phyloP scores from a whole-genome alignment of 2,797 vertebrate species.

The Echiichthys vipera region DNA sequence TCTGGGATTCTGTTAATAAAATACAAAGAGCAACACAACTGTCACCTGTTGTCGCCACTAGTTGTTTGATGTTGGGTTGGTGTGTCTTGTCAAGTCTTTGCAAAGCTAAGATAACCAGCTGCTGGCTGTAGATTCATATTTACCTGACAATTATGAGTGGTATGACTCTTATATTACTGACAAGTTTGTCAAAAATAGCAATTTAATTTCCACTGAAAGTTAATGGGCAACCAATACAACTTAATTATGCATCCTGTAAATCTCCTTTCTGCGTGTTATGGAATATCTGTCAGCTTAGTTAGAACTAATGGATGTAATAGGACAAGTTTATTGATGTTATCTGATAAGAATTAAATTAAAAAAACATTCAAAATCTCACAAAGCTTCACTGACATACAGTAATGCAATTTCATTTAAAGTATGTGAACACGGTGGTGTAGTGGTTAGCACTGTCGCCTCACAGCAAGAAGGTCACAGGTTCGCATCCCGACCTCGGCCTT shows the following conservation, averaged over 20 bases:
- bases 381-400: not conserved
- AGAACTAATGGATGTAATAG: not conserved
- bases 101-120: not conserved
- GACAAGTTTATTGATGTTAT: not conserved
- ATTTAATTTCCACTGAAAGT: not conserved
- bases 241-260: not conserved
- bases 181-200: not conserved
- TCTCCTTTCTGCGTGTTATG: not conserved
- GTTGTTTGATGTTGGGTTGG: no score
- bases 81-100: no score
- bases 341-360: not conserved
- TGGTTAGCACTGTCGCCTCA: no score
- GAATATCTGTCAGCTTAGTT: not conserved
- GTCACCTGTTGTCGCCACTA: not conserved
- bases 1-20: not conserved
- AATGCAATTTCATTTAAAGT: not conserved
- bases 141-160: not conserved
- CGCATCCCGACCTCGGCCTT: no score
- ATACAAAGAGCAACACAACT: no score
- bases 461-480: no score
- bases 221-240: constrained; percentile 1
- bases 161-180: not conserved
- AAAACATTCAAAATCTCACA: not conserved
- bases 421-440: no score
- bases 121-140: not conserved